These are phyloP conservation scores for Zaprionus lachaisei DNA, from an alignment of 1,140 invertebrate species.

Conservation along the genomic window DNA sequence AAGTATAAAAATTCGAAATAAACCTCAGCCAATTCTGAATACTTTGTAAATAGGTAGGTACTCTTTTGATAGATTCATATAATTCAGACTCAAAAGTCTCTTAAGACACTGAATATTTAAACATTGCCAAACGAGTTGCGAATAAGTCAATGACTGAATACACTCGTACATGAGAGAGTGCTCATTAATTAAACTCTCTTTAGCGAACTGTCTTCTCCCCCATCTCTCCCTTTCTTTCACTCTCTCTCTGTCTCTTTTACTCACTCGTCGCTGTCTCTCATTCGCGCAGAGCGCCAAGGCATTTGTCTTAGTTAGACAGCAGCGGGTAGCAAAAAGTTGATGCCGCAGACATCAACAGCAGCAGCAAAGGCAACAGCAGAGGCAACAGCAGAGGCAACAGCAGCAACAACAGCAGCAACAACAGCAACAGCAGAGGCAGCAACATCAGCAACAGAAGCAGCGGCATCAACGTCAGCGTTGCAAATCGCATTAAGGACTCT, in stretches of 20 bases:
- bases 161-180: neutral
- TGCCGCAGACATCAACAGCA: slow-evolving; percentile 22
- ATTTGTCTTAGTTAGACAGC: slow-evolving; percentile 69
- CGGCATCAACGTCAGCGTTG: slow-evolving; percentile 64
- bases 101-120: neutral
- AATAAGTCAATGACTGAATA: neutral
- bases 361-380: slow-evolving; percentile 16
- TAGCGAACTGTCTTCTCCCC: neutral
- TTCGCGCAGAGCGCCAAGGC: slow-evolving; percentile 30
- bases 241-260: neutral
- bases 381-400: neutral
- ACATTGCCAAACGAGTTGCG: neutral
- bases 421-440: slow-evolving; percentile 7
- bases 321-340: slow-evolving; percentile 38
- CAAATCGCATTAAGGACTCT: slow-evolving; percentile 83
- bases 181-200: slow-evolving; percentile 8
- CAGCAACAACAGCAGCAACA: neutral
- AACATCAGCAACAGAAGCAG: slow-evolving; percentile 16
- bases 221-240: neutral
- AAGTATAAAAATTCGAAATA: too few relatives aligned
- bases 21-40: too few relatives aligned
- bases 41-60: too few relatives aligned
- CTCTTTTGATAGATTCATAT: neutral
- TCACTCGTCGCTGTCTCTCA: neutral
- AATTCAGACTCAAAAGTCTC: neutral